These are phyloP conservation scores for Alosa sapidissima DNA, from an alignment of 2,797 vertebrate species.

Conservation along the genomic window DNA sequence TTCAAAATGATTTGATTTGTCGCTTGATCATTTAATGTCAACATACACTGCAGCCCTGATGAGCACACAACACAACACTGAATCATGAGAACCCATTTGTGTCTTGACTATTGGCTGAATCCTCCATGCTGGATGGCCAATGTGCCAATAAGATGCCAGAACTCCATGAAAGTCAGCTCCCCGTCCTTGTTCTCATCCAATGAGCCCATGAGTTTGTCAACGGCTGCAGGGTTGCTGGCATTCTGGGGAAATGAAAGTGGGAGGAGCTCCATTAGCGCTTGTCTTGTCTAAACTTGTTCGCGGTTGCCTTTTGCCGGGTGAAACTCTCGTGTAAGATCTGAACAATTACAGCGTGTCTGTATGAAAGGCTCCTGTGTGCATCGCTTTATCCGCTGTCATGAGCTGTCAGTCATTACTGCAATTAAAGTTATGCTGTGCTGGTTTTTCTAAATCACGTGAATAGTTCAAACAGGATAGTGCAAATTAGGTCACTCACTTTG, in stretches of 20 bases:
- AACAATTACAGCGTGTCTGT: no score
- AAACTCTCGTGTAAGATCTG: no score
- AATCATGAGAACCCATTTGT: neutral
- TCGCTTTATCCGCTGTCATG: neutral
- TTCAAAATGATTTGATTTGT: neutral
- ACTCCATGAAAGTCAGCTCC: constrained; percentile 79
- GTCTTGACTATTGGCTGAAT: constrained; percentile 56
- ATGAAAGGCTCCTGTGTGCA: neutral
- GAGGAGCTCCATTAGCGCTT: neutral
- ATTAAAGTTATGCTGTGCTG: neutral
- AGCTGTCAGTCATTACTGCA: neutral
- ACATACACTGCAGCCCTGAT: neutral
- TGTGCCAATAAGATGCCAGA: constrained; percentile 79
- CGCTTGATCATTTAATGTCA: neutral
- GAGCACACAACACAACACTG: neutral
- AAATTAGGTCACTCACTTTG: neutral
- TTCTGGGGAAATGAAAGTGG: constrained; percentile 61
- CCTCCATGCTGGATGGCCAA: constrained; percentile 73
- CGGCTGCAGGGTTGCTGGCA: constrained; percentile 56
- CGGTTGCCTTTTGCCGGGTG: neutral
- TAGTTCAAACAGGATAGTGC: no score
- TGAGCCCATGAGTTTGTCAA: constrained; percentile 73
- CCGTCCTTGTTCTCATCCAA: constrained; percentile 75
- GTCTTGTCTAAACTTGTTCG: constrained; percentile 12
- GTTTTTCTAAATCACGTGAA: no score